Evolutionary conservation across 2,113 vertebrate species (phyloP).

Genomic region (Austrofundulus limnaeus): DNA sequence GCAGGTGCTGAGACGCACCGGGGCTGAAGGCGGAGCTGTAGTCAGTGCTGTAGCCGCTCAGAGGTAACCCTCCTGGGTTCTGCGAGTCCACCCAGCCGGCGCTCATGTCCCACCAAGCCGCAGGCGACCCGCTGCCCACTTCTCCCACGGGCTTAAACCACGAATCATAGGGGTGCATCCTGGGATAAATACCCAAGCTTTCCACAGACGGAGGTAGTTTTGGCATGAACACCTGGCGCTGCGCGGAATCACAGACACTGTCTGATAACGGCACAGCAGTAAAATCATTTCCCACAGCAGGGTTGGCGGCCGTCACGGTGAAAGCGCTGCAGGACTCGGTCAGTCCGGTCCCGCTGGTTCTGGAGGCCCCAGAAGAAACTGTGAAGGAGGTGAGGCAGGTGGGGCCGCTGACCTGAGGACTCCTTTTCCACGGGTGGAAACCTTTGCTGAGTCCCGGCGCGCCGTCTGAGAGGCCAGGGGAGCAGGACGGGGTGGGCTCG

Average conservation of each 20-base stretch:
- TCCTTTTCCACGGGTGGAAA: constrained; percentile 90
- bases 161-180: constrained; percentile 87
- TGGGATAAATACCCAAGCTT: constrained; percentile 87
- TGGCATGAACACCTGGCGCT: constrained; percentile 86
- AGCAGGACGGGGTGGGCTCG: constrained; percentile 86
- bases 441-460: constrained; percentile 85
- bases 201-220: constrained; percentile 91
- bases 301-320: constrained; percentile 83
- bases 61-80: constrained; percentile 82
- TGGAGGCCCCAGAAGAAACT: constrained; percentile 76
- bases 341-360: constrained; percentile 72
- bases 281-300: constrained; percentile 88
- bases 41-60: constrained; percentile 88
- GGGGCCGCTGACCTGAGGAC: constrained; percentile 74
- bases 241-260: constrained; percentile 76
- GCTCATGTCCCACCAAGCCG: constrained; percentile 93
- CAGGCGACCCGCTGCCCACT: constrained; percentile 81
- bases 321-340: constrained; percentile 88
- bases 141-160: constrained; percentile 89
- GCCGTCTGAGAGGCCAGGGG: constrained; percentile 83
- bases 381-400: constrained; percentile 79
- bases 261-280: constrained; percentile 68
- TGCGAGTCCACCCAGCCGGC: constrained; percentile 90
- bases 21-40: constrained; percentile 85
- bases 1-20: constrained; percentile 84